Evolutionary conservation across 2,113 vertebrate genomes (phyloP).

Genomic region (Macquaria australasica): DNA sequence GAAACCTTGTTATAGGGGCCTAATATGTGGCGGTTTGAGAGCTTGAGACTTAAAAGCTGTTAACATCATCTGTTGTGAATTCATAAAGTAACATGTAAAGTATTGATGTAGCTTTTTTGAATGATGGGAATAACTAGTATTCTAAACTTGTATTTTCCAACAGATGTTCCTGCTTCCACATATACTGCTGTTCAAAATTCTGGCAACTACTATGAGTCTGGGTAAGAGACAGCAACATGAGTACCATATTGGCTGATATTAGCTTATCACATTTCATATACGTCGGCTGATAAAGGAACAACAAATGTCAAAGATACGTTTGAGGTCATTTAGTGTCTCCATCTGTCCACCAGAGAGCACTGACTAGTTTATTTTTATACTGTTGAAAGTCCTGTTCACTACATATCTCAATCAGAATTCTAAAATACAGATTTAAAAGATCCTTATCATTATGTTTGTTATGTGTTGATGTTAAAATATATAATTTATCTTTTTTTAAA

Average conservation of each 20-base stretch:
- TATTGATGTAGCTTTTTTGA: neutral
- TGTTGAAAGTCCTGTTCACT: neutral
- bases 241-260: neutral
- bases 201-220: constrained; percentile 77
- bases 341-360: too few relatives aligned
- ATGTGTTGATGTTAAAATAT: neutral
- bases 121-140: neutral
- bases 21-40: too few relatives aligned
- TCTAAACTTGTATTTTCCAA: constrained; percentile 49
- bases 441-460: neutral
- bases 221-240: constrained; percentile 82
- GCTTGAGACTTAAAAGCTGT: neutral
- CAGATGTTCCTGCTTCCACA: constrained; percentile 87
- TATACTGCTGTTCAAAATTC: constrained; percentile 71
- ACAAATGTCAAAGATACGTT: neutral
- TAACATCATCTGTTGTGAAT: neutral
- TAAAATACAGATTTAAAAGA: neutral
- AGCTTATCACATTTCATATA: neutral
- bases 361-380: neutral
- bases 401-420: neutral
- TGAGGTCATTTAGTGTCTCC: neutral
- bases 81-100: neutral
- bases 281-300: neutral
- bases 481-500: neutral
- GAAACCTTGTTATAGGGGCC: too few relatives aligned